Evolutionary conservation across 2,888 invertebrate genomes (phyloP), one percentile per base, ranked within the genome.

Genomic region (Scaptomyza polygonia): DNA sequence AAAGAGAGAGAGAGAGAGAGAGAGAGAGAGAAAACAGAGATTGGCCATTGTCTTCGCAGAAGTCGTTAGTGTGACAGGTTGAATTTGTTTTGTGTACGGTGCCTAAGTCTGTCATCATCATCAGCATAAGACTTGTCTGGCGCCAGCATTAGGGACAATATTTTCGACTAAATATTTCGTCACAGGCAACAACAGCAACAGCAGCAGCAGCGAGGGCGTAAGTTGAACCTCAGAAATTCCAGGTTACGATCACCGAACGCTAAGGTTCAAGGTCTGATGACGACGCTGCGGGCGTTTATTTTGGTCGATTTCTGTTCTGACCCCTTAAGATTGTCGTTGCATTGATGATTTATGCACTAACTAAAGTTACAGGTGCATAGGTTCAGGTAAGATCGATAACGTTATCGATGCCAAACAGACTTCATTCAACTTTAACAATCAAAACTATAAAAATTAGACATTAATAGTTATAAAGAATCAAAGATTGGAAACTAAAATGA

Each of bases 21-120:
- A 11, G 36, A 14, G 16, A 51, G 47, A 59, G 27, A 16, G n/a
- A 25, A 58, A 59, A 55, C 40, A 40, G 59, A 58, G 64, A 57
- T 59, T 48, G 57, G 64, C 74, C 58, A 86, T 84, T 87, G 89
- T 86, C 76, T 90, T 90, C 89, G 89, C 79, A 88, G 90, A 90
- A 90, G 89, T 90, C 90, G 90, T 90, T 90, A 90, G 89, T 88
- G 88, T 87, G 89, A 89, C 86, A 89, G 89, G 89, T 91, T 91
- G 87, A 81, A 86, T 89, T 89, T 90, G 89, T 78, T 80, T 86
- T 86, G 87, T 88, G 62, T 88, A 69, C 71, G 79, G 75, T 88
- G 88, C 85, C 86, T 88, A 82, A 86, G 88, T 88, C 88, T 86
- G 86, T 88, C 85, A 88, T 85, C 84, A 88, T 84, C 83, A 87